Percentiles rank a stretch among this genome's conserved stretches.
These are phyloP conservation scores for Amphiprion percula DNA, from an alignment of 2,113 vertebrate genomes.

Conservation along the genomic window DNA sequence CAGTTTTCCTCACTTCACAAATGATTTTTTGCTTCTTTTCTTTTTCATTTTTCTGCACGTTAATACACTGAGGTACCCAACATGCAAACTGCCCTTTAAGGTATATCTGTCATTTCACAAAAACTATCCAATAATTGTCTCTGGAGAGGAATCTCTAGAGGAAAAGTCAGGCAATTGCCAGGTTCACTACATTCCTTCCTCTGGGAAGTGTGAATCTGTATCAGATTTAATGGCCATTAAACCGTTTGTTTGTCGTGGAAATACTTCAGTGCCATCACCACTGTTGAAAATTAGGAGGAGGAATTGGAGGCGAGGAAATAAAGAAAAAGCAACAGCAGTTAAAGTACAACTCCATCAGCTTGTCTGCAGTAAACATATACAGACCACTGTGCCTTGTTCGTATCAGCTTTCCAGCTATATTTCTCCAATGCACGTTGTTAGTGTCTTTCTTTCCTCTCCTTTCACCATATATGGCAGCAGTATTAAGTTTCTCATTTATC, in stretches of 20 bases:
- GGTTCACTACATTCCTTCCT: slow-evolving; percentile 5
- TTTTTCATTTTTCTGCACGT: too few species aligned
- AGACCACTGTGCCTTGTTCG: background rate
- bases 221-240: slow-evolving; percentile 14
- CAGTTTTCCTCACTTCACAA: too few species aligned
- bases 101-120: too few species aligned
- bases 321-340: background rate
- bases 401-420: slow-evolving; percentile 4
- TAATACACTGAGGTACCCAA: too few species aligned
- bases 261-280: background rate
- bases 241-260: background rate
- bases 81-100: too few species aligned
- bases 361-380: background rate
- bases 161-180: background rate
- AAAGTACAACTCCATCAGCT: background rate
- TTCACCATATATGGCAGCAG: background rate
- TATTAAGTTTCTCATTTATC: slow-evolving; percentile 29
- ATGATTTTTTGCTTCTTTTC: too few species aligned
- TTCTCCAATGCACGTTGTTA: background rate
- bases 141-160: background rate
- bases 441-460: background rate
- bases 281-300: background rate
- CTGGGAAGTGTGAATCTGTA: background rate
- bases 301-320: background rate
- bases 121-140: too few species aligned